phyloP scores from a whole-genome alignment of 2,113 vertebrate genomes.

The Elephantulus edwardii region DNA sequence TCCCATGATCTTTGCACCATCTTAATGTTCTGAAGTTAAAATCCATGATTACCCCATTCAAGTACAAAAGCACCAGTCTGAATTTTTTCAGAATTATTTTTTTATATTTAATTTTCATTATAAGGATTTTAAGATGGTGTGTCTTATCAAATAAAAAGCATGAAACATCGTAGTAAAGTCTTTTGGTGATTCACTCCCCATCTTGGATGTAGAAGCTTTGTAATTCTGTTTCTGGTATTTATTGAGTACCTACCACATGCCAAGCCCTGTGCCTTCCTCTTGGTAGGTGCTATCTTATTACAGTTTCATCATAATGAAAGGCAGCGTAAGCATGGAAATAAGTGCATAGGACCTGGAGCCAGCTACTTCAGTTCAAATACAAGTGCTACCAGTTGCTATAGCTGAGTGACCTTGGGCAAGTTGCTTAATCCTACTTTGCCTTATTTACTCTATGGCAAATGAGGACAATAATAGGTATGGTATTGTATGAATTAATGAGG shows the following conservation, averaged over 20 bases:
- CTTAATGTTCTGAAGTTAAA: conserved; percentile 12
- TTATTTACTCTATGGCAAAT: background rate
- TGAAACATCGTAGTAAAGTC: conserved; percentile 54
- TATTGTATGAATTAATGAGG: background rate
- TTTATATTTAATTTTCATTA: conserved; percentile 53
- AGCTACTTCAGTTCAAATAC: background rate
- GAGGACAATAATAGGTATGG: background rate
- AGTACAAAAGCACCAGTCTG: conserved; percentile 1
- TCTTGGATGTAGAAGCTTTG: background rate
- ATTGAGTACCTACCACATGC: background rate
- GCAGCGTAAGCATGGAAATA: background rate
- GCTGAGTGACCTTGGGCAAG: background rate
- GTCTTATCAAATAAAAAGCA: conserved; percentile 81
- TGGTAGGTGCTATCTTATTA: background rate
- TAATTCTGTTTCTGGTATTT: background rate
- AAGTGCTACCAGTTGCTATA: background rate
- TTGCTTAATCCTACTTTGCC: background rate
- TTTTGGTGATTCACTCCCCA: background rate
- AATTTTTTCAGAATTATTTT: conserved; percentile 62
- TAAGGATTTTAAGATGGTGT: conserved; percentile 51
- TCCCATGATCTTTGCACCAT: background rate
- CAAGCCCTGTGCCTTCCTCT: too few relatives aligned
- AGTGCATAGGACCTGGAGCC: background rate
- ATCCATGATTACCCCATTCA: background rate
- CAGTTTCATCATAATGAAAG: background rate